Base-by-base conservation (phyloP, 2,113 vertebrate genomes). In the Mus pahari region DNA sequence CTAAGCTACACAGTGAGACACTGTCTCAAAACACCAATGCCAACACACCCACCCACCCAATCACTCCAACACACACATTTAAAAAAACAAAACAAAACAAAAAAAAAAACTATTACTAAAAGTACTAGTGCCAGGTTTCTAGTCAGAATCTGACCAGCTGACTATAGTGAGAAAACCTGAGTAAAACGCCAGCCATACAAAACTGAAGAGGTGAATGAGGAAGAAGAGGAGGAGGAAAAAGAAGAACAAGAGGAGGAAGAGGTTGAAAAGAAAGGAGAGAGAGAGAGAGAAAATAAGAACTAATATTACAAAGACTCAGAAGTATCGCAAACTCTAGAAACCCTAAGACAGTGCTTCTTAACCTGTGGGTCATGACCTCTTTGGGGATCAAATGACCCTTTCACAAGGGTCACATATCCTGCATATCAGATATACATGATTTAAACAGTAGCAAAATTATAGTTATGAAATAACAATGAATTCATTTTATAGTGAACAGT, bases 281-380 rank as follows among this genome's bases (percentile, higher is more conserved):
- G 14, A 22, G n/a, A n/a, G 17, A 8, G 8, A 1, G 36, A 75
- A 2, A 19, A 9, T 53, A 3, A 24, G 26, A 26, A 55, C 36
- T 87, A 70, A n/a, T 33, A 42, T 58, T 64, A 86, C 28, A 48
- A 79, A 93, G 89, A 97, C 13, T 87, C 84, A 74, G 24, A 14
- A 77, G 68, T 48, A 91, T 39, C 66, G 19, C n/a, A 86, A 86
- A 87, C 45, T 55, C 53, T 53, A 92, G 53, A 93, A 93, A 88
- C 68, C 33, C 64, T 68, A 50, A 82, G 90, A 79, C n/a, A 62
- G 7, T 19, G 19, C 24, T 82, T 39, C 20, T 82, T 55, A 58
- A n/a, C 11, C 48, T 82, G 22, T 82, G 36, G 55, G 20, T 58
- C 53, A n/a, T 58, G 53, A 82, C 79, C n/a, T 53, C 53, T 60